These are phyloP conservation scores for Microcebus lehilahytsara DNA, from an alignment of 2,113 vertebrate genomes.

Conservation along the genomic window DNA sequence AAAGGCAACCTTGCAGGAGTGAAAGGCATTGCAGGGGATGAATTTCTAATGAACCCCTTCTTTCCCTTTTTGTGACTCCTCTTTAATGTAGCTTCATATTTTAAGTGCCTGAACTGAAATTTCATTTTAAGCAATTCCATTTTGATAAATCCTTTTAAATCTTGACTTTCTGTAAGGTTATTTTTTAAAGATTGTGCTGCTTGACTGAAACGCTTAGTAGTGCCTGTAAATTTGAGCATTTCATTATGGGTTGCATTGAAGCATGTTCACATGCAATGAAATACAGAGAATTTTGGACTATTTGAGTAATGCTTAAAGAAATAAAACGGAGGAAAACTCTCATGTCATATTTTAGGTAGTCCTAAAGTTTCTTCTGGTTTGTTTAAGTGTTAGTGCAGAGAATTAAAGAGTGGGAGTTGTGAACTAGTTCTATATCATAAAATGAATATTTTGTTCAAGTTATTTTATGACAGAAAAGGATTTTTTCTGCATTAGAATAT, in stretches of 20 bases:
- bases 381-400: slow-evolving; percentile 60
- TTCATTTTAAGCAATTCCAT: slow-evolving; percentile 98
- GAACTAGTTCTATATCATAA: slow-evolving; percentile 34
- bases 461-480: slow-evolving; percentile 35
- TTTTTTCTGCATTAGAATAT: slow-evolving; percentile 34
- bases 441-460: slow-evolving; percentile 46
- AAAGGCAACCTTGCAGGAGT: slow-evolving; percentile 90
- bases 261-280: slow-evolving; percentile 91
- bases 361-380: slow-evolving; percentile 74
- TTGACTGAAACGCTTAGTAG: slow-evolving; percentile 96
- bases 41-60: slow-evolving; percentile 90
- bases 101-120: slow-evolving; percentile 96
- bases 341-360: slow-evolving; percentile 73
- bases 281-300: slow-evolving; percentile 88
- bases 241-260: slow-evolving; percentile 98
- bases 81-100: slow-evolving; percentile 94
- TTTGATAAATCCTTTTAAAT: slow-evolving; percentile 98
- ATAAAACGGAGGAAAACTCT: slow-evolving; percentile 68
- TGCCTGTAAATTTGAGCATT: slow-evolving; percentile 99
- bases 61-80: slow-evolving; percentile 83
- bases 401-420: slow-evolving; percentile 62
- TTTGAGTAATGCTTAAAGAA: slow-evolving; percentile 89
- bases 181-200: slow-evolving; percentile 96
- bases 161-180: slow-evolving; percentile 92
- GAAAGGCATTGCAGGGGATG: slow-evolving; percentile 89